Base-by-base conservation (phyloP, 1,140 invertebrate species). In the Neomicropteryx cornuta region DNA sequence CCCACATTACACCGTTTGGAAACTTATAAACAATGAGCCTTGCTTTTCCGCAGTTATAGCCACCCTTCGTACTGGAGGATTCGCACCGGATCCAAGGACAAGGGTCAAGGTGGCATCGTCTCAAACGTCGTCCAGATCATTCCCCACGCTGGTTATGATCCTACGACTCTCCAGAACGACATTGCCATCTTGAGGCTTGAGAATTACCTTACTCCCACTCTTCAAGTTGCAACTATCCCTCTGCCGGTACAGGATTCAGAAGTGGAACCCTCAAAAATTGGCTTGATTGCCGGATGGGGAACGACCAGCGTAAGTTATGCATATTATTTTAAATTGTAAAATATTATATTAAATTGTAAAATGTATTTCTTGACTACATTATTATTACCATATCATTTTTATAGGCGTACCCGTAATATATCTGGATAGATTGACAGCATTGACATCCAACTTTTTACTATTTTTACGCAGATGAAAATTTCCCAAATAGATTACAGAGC, bases 271-370 rank as follows among this genome's bases (percentile, higher is more conserved):
- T 60, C 62, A 3, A 56, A 49, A 1, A 37, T 52, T 11, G 66
- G 66, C 10, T 58, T 52, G n/a, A 60, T 72, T 1, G 61, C 63
- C n/a, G 75, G 75, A 31, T 78, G 73, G 74, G 75, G 75, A 18
- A 52, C 60, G 21, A 43, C 56, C 8, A 44, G 48, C 38, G 68
- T 71, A 47, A 52, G 43, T 44, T 8, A 13, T 43, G 24, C 14
- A 36, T 6, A 3, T 5, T n/a, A 11, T 21, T 21, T 21, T 3
- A 3, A 4, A 19, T 35, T 18, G 11, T 16, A 5, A 17, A 24
- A 0, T 14, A 18, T 17, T 42, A 33, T 28, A 42, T 45, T 24
- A 22, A 42, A 30, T 33, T 37, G 24, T 38, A 32, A 32, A 32
- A 32, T 32, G n/a, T n/a, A n/a, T n/a, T n/a, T n/a, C n/a, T n/a